These are phyloP conservation scores for Nycticebus coucang DNA, from an alignment of 2,113 vertebrate species.

Conservation along the genomic window DNA sequence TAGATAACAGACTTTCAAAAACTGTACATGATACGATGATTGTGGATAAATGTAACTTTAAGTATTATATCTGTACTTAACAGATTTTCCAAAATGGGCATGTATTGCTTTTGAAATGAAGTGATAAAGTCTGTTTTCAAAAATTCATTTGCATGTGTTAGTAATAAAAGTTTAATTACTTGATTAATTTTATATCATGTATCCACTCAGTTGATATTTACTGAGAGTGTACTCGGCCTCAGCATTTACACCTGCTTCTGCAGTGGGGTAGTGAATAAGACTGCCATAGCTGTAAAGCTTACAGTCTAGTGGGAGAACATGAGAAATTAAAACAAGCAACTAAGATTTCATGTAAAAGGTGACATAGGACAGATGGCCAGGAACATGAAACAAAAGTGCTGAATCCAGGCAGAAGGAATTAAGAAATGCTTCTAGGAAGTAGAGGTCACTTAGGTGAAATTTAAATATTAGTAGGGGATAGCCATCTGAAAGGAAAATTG, in stretches of 20 bases:
- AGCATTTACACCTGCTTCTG: neutral
- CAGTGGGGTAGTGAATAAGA: neutral
- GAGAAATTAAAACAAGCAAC: neutral
- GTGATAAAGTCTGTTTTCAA: neutral
- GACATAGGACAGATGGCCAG: neutral
- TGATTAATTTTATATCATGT: neutral
- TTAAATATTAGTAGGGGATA: neutral
- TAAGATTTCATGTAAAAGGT: neutral
- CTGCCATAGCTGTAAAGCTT: neutral
- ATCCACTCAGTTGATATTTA: neutral
- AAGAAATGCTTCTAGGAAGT: neutral
- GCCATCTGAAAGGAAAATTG: neutral
- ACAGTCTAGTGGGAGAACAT: neutral
- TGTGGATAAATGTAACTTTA: neutral
- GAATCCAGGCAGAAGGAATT: neutral
- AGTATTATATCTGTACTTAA: neutral
- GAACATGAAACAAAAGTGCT: neutral
- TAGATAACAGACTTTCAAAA: neutral
- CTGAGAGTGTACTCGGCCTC: neutral
- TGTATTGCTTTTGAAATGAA: neutral
- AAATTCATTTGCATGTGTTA: neutral
- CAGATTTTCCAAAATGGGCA: neutral
- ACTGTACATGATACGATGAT: neutral
- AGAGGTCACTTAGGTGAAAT: neutral
- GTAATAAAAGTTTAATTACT: neutral